These are phyloP conservation scores for Scaptomyza reducta DNA, from an alignment of 2,888 invertebrate genomes.

Conservation along the genomic window DNA sequence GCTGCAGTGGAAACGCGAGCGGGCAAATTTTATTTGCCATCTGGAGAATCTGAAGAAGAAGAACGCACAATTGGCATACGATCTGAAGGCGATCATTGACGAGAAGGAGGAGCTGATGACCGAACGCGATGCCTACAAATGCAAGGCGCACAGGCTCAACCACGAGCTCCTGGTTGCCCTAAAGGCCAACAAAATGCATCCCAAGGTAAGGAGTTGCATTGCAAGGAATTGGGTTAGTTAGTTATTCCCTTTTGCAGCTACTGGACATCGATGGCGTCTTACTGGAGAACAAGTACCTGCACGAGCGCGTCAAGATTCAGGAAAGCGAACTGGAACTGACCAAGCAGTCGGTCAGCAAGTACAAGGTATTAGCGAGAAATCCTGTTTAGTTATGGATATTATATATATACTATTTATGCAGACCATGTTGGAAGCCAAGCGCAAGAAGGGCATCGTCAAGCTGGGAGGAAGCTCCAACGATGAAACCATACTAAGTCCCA, in stretches of 20 bases:
- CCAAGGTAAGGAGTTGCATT: constrained; percentile 64
- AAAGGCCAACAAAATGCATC: constrained; percentile 82
- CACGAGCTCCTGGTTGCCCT: constrained; percentile 91
- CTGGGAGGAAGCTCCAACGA: constrained; percentile 87
- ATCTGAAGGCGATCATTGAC: constrained; percentile 91
- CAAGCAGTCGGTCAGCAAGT: constrained; percentile 89
- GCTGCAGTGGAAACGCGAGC: constrained; percentile 82
- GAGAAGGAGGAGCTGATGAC: constrained; percentile 93
- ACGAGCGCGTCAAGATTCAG: constrained; percentile 91
- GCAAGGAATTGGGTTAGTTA: neutral
- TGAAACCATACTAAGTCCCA: constrained; percentile 91
- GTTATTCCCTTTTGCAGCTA: constrained; percentile 82
- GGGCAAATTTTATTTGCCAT: constrained; percentile 82
- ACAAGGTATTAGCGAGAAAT: constrained; percentile 86
- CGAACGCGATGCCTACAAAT: constrained; percentile 92
- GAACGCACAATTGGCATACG: constrained; percentile 90
- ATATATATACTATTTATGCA: constrained; percentile 68
- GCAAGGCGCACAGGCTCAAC: constrained; percentile 92
- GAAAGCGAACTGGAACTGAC: constrained; percentile 91
- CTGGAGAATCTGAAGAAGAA: constrained; percentile 83
- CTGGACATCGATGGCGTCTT: constrained; percentile 92
- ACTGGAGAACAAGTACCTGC: constrained; percentile 93
- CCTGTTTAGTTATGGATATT: too few species aligned
- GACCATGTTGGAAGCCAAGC: constrained; percentile 90
- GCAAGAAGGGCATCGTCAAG: constrained; percentile 89